Base-by-base conservation (phyloP, 2,797 vertebrate genomes). In the Pristis pectinata region DNA sequence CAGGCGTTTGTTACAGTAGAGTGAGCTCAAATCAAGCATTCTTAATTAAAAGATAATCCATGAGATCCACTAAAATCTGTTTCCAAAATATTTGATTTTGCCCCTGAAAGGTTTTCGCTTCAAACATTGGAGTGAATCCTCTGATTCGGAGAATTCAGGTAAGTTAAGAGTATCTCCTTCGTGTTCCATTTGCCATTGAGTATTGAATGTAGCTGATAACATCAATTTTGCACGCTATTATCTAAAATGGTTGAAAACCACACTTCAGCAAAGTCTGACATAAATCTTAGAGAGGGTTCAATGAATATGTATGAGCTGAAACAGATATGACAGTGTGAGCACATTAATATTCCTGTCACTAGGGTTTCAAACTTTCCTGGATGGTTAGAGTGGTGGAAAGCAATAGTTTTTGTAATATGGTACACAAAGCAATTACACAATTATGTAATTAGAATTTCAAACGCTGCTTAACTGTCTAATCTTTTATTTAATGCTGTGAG, bases 311-410 rank as follows among this genome's bases (percentile, higher is more conserved):
- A 99, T 99, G 99, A 99, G 98, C 98, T 98, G 98, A 99, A 99
- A 99, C 98, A 98, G 98, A 99, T 99, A 99, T 98, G 98, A 99
- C 98, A 99, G 98, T 98, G 98, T 98, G 98, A 98, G 98, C 98
- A 98, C 98, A 99, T 99, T 99, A 99, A 99, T 99, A 99, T 99
- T 99, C 99, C 98, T 99, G 98, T 99, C 99, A 99, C 98, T 98
- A 97, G 98, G 98, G 98, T 98, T 99, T 98, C 98, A 99, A 99
- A 99, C 98, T 99, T 99, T 99, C 98, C 98, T 98, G 98, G 98
- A 98, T 97, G 97, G 97, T 98, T 98, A 98, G 98, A 99, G 98
- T 97, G 98, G 98, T 98, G 98, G 98, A 97, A 98, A 97, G 97
- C 98, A 98, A 96, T 98, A 98, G 98, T 98, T 98, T 97, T 97